Evolutionary conservation across 2,113 vertebrate species (phyloP).

Genomic region (Callospermophilus lateralis): DNA sequence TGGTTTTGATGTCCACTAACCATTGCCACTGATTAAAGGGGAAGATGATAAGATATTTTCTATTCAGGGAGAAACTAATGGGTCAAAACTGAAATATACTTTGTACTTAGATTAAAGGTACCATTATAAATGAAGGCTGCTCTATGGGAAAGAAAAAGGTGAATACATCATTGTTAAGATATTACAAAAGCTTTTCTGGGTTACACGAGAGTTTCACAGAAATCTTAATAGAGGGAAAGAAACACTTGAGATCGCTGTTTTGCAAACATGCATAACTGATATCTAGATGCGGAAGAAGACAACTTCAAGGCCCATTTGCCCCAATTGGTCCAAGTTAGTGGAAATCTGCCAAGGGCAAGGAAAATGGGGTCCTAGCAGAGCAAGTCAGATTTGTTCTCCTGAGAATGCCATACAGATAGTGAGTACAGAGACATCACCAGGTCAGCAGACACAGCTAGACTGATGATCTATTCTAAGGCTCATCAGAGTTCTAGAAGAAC

Average conservation of each 20-base stretch:
- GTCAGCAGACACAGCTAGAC: background rate
- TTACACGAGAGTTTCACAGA: background rate
- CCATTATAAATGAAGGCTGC: background rate
- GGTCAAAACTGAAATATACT: conserved; percentile 43
- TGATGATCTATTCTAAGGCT: background rate
- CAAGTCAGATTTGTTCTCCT: conserved; percentile 21
- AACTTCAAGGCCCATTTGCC: background rate
- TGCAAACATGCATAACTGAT: background rate
- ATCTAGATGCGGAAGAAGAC: background rate
- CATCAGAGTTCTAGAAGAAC: background rate
- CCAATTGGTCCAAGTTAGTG: background rate
- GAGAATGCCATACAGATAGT: background rate
- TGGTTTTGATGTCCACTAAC: conserved; percentile 20
- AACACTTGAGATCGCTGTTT: background rate
- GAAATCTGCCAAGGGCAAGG: conserved; percentile 1
- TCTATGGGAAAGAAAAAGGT: background rate
- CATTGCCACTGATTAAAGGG: conserved; percentile 49
- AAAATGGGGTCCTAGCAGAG: background rate
- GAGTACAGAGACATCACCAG: background rate
- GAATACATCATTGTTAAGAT: background rate
- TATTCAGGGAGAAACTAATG: background rate
- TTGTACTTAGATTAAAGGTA: conserved; percentile 55
- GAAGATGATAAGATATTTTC: conserved; percentile 38
- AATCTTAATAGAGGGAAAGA: conserved; percentile 22
- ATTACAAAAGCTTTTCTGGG: conserved; percentile 16